Evolutionary conservation across 2,797 vertebrate genomes (phyloP).

Genomic region (Siniperca obscura): DNA sequence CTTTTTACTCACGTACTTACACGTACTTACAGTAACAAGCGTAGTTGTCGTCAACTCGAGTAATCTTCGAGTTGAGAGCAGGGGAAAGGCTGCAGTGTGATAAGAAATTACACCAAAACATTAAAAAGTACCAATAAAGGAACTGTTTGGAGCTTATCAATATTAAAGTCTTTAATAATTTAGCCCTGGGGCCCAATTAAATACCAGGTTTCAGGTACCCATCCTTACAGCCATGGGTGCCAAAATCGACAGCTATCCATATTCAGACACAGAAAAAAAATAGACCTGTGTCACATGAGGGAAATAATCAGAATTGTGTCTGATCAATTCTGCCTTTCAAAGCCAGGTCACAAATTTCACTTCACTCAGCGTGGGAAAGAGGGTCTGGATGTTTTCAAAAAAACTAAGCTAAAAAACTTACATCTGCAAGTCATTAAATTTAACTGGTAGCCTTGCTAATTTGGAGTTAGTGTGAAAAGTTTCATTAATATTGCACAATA

Average conservation of each 20-base stretch:
- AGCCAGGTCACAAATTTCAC: slow-evolving; percentile 4
- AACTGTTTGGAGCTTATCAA: too few relatives aligned
- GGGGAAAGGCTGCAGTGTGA: too few relatives aligned
- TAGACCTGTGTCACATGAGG: not conserved
- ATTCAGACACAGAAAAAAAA: not conserved
- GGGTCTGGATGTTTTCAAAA: not conserved
- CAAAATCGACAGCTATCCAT: not conserved
- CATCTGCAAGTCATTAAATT: not conserved
- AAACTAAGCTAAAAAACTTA: not conserved
- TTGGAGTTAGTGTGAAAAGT: not conserved
- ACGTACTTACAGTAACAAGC: too few relatives aligned
- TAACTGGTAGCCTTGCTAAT: not conserved
- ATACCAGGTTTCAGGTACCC: not conserved
- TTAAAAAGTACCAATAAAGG: too few relatives aligned
- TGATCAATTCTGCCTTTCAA: not conserved
- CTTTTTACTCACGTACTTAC: too few relatives aligned
- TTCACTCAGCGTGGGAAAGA: not conserved
- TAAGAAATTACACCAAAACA: too few relatives aligned
- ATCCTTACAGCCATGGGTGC: too few relatives aligned
- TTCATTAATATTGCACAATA: slow-evolving; percentile 20
- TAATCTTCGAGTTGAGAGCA: too few relatives aligned
- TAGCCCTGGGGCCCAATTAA: too few relatives aligned
- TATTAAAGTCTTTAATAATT: too few relatives aligned
- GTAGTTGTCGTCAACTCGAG: too few relatives aligned
- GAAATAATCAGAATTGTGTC: not conserved